Base-by-base conservation (phyloP, 2,113 vertebrate species). In the Tyto alba region DNA sequence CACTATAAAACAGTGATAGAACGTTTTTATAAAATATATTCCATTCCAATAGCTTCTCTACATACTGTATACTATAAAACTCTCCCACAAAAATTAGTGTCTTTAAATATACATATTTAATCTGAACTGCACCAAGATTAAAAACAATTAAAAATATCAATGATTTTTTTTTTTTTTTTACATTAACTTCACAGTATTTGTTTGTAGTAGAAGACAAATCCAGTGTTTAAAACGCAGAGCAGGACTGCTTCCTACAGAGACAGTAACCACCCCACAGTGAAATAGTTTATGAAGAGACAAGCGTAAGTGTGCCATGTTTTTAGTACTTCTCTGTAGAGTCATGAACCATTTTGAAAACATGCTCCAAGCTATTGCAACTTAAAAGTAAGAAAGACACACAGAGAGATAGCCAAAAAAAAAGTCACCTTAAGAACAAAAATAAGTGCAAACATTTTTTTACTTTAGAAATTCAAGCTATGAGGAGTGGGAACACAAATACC, bases 21-120 rank as follows among this genome's bases (percentile, higher is more conserved):
- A 97, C 40, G 86, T 97, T 95, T 97, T 97, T 97, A 98, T 98
- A 98, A 98, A 98, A 98, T 98, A 98, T 97, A 98, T 97, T 98
- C 97, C 97, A 97, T 98, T 97, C 97, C 96, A 96, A 97, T 97
- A 98, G 96, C 96, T 98, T 97, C 89, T 97, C 98, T 98, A 98
- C 97, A 98, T 98, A 96, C 96, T 97, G 96, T 98, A 97, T 98
- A 95, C 96, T 95, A 97, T 96, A 92, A 96, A 97, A 94, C 77
- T 94, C 86, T 96, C 88, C 92, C 97, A 94, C 97, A 92, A 94
- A 88, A 91, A 95, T 82, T 96, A 97, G 89, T 95, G 97, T 97
- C 90, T 95, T 97, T 95, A 92, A 96, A 97, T 97, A 96, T 94
- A 95, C 90, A 96, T 93, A 83, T 93, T 96, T 96, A 83, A 82